Evolutionary conservation across 53 echinoderm and acorn worm species (phyloP).

Genomic region (Stichopus horrens): DNA sequence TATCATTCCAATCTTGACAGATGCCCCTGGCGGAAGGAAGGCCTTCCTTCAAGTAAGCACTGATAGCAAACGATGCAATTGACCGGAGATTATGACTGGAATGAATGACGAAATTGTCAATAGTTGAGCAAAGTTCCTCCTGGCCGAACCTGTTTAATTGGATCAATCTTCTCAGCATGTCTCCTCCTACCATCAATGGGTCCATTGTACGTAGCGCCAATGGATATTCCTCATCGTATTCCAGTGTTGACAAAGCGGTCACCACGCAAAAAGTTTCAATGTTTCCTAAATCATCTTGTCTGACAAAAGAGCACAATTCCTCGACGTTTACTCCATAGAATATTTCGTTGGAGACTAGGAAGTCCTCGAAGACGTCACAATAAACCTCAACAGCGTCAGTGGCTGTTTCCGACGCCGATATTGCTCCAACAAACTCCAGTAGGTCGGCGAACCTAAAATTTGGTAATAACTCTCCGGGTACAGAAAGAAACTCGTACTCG

Average conservation of each 20-base stretch:
- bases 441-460: neutral
- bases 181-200: neutral
- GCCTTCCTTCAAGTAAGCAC: neutral
- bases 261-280: slow-evolving; percentile 6
- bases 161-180: neutral
- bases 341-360: neutral
- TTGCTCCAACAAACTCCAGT: slow-evolving; percentile 1
- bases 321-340: neutral
- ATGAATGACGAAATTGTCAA: slow-evolving; percentile 7
- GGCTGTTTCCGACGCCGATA: neutral
- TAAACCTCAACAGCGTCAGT: neutral
- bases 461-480: slow-evolving; percentile 8
- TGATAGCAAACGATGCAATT: slow-evolving; percentile 21
- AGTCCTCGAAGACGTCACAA: slow-evolving; percentile 15
- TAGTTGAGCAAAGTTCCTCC: neutral
- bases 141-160: neutral
- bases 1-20: slow-evolving; percentile 10
- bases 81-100: slow-evolving; percentile 9
- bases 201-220: neutral
- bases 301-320: neutral
- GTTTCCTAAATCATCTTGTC: slow-evolving; percentile 1
- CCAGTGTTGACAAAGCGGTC: neutral
- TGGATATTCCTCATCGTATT: neutral
- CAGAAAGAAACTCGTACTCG: neutral
- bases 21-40: slow-evolving; percentile 10